Base-by-base conservation (phyloP, 2,888 invertebrate genomes). In the Machimus atricapillus region DNA sequence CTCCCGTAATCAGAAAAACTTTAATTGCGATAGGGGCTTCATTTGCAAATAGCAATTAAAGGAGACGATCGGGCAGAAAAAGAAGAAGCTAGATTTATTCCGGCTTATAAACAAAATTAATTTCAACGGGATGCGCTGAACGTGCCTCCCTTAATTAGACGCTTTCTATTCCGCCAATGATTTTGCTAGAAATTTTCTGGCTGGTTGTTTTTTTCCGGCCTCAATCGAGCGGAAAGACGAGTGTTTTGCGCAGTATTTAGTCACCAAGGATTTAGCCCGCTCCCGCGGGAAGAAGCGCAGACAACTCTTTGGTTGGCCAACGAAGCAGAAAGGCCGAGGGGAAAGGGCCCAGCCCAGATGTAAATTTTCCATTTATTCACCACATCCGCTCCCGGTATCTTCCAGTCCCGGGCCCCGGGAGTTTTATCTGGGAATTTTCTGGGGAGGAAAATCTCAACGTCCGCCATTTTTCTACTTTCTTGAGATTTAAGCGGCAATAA, bases 391-490 rank as follows among this genome's bases (percentile, higher is more conserved):
- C 37, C 66, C 43, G 40, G 83, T 14, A 1, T 37, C 34, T 83
- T 40, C 46, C 73, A 23, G n/a, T 27, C 43, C 23, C 27, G 1
- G 5, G 14, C 5, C 16, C 43, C 43, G 14, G 66, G 81, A 31
- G 14, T 16, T 31, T 0, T 31, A 66, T 66, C 37, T 66, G 27
- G 23, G 37, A 76, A 76, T 40, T 37, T n/a, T 37, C n/a, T 37
- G 9, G 19, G 74, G 14, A 73, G 37, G 37, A 34, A 83, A 83
- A 58, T 66, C 81, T 83, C 31, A 40, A 23, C 83, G 31, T 43
- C 73, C 83, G 83, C 83, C 83, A 83, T 83, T 83, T 83, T 83
- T 83, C 83, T 66, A 46, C 27, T 83, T 83, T 73, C 83, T 40
- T 58, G 37, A 58, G 40, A 83, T 73, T 66, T 83, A 83, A 66